Evolutionary conservation across 1,140 invertebrate species (phyloP).

Genomic region (Drosophila biarmipes): DNA sequence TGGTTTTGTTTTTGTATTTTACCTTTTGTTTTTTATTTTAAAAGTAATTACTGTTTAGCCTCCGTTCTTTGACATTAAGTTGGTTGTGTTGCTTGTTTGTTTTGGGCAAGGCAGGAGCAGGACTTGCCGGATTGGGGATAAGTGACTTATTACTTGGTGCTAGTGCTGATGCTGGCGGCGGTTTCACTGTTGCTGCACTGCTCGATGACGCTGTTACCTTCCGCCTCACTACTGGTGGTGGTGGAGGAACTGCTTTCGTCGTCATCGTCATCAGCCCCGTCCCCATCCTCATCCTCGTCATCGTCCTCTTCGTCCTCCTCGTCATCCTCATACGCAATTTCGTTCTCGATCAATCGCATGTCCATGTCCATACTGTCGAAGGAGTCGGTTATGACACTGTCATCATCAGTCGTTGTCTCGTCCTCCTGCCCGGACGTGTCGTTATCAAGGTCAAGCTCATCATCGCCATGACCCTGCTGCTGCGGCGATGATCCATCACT

Average conservation of each 20-base stretch:
- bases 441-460: conserved; percentile 61
- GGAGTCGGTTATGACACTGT: conserved; percentile 72
- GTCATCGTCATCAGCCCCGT: conserved; percentile 39
- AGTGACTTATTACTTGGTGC: conserved; percentile 55
- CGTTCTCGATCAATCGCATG: conserved; percentile 68
- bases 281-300: conserved; percentile 49
- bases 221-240: conserved; percentile 67
- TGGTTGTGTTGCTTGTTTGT: conserved; percentile 55
- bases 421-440: conserved; percentile 70
- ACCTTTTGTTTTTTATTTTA: conserved; percentile 43
- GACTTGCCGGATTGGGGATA: conserved; percentile 24
- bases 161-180: conserved; percentile 51
- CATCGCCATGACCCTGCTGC: conserved; percentile 54
- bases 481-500: conserved; percentile 54
- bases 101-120: conserved; percentile 56
- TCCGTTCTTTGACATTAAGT: conserved; percentile 82
- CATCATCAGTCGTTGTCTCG: conserved; percentile 73
- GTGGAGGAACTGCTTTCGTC: conserved; percentile 59
- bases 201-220: conserved; percentile 80
- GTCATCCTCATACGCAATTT: conserved; percentile 60
- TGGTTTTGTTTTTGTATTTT: conserved; percentile 30
- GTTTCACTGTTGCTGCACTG: conserved; percentile 76
- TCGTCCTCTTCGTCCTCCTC: conserved; percentile 66
- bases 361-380: conserved; percentile 75
- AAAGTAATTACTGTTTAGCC: conserved; percentile 82